Percentiles rank a stretch among this genome's conserved stretches.
These are phyloP conservation scores for Drosophila lacertosa DNA, from an alignment of 1,140 invertebrate species.

Conservation along the genomic window DNA sequence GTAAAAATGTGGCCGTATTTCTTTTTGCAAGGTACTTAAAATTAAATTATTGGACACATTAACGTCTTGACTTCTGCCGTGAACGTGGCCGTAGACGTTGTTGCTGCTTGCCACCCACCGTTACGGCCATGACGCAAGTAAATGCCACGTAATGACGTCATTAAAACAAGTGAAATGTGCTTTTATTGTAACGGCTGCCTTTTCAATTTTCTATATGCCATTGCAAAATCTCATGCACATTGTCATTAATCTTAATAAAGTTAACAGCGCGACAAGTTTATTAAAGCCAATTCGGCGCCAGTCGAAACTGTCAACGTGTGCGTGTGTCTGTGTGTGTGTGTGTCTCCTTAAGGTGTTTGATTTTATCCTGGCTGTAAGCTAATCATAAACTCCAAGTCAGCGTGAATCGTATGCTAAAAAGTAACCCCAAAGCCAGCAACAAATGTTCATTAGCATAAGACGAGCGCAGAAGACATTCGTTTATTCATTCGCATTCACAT, in stretches of 20 bases:
- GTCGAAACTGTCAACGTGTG: slow-evolving; percentile 17
- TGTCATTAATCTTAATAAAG: slow-evolving; percentile 80
- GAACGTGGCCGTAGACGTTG: slow-evolving; percentile 18
- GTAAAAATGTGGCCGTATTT: slow-evolving; percentile 82
- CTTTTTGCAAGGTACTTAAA: slow-evolving; percentile 83
- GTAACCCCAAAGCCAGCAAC: slow-evolving; percentile 28
- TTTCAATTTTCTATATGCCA: slow-evolving; percentile 64
- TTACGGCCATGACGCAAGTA: slow-evolving; percentile 55
- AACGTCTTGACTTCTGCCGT: slow-evolving; percentile 76
- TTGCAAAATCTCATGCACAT: slow-evolving; percentile 59
- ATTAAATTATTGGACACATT: slow-evolving; percentile 83
- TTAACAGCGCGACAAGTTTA: slow-evolving; percentile 79
- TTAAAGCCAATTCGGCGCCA: slow-evolving; percentile 72
- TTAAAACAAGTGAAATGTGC: slow-evolving; percentile 81
- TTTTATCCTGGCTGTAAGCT: slow-evolving; percentile 29
- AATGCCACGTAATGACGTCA: slow-evolving; percentile 80
- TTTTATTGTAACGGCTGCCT: slow-evolving; percentile 70
- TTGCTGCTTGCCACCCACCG: slow-evolving; percentile 5
- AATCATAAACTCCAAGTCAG: slow-evolving; percentile 31
- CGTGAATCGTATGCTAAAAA: slow-evolving; percentile 32
- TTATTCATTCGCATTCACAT: slow-evolving; percentile 40
- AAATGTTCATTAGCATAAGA: slow-evolving; percentile 63
- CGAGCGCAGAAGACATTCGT: neutral
- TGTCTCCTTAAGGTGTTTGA: slow-evolving; percentile 58
- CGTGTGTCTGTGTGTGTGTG: neutral